Conservation (phyloP, 1,140 invertebrate genomes). For the Catajapyx aquilonaris region DNA sequence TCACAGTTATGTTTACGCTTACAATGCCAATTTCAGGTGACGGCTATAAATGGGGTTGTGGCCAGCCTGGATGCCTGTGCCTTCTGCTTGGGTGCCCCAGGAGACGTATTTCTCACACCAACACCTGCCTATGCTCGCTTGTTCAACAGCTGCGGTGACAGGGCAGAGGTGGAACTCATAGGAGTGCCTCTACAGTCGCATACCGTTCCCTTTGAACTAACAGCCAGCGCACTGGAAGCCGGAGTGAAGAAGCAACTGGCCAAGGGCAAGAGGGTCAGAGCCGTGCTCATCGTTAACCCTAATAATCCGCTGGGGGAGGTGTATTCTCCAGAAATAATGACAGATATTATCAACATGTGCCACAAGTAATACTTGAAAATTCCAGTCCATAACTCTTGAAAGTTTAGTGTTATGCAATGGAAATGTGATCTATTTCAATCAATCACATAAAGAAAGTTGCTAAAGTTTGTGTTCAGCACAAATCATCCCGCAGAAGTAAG, state of each 20-base stretch:
- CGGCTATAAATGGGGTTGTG: neutral
- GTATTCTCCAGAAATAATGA: conserved; percentile 10
- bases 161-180: neutral
- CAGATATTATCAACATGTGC: conserved; percentile 11
- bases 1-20: too few relatives aligned
- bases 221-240: neutral
- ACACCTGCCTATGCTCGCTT: neutral
- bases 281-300: conserved; percentile 14
- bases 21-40: conserved; percentile 1
- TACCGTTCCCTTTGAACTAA: conserved; percentile 1
- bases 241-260: neutral
- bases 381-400: neutral
- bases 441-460: neutral
- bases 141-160: neutral
- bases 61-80: neutral
- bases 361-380: conserved; percentile 8
- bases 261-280: conserved; percentile 11
- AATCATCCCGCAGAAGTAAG: neutral
- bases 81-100: neutral
- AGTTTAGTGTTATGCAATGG: neutral
- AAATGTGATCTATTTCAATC: neutral
- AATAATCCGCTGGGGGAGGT: conserved; percentile 14
- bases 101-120: neutral
- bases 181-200: neutral
- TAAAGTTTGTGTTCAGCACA: neutral